phyloP scores from a whole-genome alignment of 1,140 invertebrate species.

The Patella vulgata region DNA sequence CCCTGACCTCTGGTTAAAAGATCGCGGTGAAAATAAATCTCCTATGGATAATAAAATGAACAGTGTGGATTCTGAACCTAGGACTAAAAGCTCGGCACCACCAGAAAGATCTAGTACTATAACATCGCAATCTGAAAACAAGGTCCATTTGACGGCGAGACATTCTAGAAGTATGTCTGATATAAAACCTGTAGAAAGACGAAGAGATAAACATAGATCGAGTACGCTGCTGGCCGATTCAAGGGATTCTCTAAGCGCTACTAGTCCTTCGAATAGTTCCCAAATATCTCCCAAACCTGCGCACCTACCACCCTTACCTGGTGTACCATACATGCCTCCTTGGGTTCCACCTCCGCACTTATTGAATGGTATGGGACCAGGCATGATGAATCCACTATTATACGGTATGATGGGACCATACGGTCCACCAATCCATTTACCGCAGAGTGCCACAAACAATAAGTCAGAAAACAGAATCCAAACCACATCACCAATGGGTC shows the following conservation, averaged over 20 bases:
- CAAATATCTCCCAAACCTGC: not conserved
- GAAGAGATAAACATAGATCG: constrained; percentile 18
- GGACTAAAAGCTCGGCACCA: not conserved
- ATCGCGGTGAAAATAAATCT: not conserved
- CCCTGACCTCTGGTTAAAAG: constrained; percentile 78
- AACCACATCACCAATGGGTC: too few species aligned
- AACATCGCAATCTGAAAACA: not conserved
- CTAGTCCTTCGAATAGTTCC: constrained; percentile 4
- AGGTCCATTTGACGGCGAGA: not conserved
- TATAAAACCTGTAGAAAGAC: not conserved
- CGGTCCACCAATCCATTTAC: not conserved
- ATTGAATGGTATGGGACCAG: constrained; percentile 36
- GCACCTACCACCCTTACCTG: constrained; percentile 1
- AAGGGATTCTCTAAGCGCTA: not conserved
- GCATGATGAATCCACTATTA: constrained; percentile 29
- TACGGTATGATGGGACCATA: not conserved
- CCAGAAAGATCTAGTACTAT: constrained; percentile 5
- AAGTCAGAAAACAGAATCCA: too few species aligned
- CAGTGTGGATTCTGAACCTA: constrained; percentile 39
- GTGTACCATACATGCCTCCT: constrained; percentile 11
- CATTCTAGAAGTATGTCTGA: not conserved
- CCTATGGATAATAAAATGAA: constrained; percentile 35
- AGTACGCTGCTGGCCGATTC: too few species aligned
- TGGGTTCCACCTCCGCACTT: constrained; percentile 41
- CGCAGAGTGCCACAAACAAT: constrained; percentile 11